These are phyloP conservation scores for Colletes collaris DNA, from an alignment of 2,888 invertebrate species.

Conservation along the genomic window DNA sequence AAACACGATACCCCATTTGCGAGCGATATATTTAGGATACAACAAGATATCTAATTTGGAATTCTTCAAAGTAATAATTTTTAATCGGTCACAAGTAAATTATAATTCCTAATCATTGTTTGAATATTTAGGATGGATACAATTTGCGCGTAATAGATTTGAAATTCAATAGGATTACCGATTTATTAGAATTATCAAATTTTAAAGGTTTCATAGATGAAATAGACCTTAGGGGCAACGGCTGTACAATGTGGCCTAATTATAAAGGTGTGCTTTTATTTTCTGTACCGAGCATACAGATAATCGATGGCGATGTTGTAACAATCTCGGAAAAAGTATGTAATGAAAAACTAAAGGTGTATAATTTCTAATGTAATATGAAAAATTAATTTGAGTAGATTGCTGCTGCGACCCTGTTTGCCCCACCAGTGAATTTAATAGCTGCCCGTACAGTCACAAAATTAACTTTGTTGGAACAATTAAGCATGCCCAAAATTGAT, in stretches of 20 bases:
- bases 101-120: not conserved
- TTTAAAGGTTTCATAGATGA: slow-evolving; percentile 77
- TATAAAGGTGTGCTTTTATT: slow-evolving; percentile 80
- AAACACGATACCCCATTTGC: slow-evolving; percentile 84
- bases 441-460: slow-evolving; percentile 76
- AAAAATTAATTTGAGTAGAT: slow-evolving; percentile 67
- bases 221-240: slow-evolving; percentile 79
- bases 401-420: slow-evolving; percentile 73
- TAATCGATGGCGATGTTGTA: slow-evolving; percentile 79
- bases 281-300: slow-evolving; percentile 76
- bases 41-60: slow-evolving; percentile 85
- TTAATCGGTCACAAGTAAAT: not conserved
- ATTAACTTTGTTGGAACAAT: slow-evolving; percentile 77
- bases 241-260: slow-evolving; percentile 77
- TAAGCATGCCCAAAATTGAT: slow-evolving; percentile 78
- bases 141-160: slow-evolving; percentile 79
- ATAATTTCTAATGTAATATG: not conserved
- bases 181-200: slow-evolving; percentile 80
- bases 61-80: slow-evolving; percentile 82
- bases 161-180: slow-evolving; percentile 77
- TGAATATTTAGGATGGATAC: slow-evolving; percentile 67
- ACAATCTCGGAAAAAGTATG: slow-evolving; percentile 76
- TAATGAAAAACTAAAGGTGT: slow-evolving; percentile 9
- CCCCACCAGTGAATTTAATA: slow-evolving; percentile 73
- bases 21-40: slow-evolving; percentile 84